Evolutionary conservation across 1,140 invertebrate species (phyloP).

Genomic region (Leptopilina clavipes): DNA sequence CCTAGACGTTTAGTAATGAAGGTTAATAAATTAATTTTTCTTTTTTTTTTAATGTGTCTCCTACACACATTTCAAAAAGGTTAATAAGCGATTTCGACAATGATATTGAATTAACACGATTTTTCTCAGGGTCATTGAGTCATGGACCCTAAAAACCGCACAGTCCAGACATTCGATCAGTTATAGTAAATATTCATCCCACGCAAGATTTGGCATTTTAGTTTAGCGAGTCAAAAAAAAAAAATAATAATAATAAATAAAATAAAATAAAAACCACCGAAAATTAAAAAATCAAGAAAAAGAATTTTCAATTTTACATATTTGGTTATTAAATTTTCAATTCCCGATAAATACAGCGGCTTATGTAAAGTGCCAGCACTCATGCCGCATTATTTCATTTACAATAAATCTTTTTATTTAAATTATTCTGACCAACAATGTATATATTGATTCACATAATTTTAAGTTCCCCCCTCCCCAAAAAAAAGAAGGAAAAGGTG

Average conservation of each 20-base stretch:
- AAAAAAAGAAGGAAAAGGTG: neutral
- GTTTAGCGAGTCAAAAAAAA: neutral
- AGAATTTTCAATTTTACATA: no score
- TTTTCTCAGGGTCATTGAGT: neutral
- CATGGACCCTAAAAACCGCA: neutral
- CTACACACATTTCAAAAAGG: neutral
- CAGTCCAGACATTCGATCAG: neutral
- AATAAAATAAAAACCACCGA: neutral
- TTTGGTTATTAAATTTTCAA: neutral
- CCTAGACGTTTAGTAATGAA: neutral
- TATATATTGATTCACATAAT: neutral
- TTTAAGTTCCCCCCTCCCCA: neutral
- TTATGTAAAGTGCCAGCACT: constrained; percentile 26
- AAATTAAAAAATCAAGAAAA: no score
- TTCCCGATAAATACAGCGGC: neutral
- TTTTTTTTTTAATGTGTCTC: neutral
- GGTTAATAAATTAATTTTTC: constrained; percentile 9
- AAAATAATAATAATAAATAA: neutral
- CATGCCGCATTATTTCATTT: constrained; percentile 9
- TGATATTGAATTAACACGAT: neutral
- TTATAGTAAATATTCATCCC: neutral
- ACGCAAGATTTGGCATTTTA: neutral
- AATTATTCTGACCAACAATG: neutral
- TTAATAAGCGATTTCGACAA: constrained; percentile 3
- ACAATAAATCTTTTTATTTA: constrained; percentile 3